Percentiles rank a stretch among this genome's conserved stretches.
Conservation (phyloP, 2,113 vertebrate species). For the Hemiprocne comata region DNA sequence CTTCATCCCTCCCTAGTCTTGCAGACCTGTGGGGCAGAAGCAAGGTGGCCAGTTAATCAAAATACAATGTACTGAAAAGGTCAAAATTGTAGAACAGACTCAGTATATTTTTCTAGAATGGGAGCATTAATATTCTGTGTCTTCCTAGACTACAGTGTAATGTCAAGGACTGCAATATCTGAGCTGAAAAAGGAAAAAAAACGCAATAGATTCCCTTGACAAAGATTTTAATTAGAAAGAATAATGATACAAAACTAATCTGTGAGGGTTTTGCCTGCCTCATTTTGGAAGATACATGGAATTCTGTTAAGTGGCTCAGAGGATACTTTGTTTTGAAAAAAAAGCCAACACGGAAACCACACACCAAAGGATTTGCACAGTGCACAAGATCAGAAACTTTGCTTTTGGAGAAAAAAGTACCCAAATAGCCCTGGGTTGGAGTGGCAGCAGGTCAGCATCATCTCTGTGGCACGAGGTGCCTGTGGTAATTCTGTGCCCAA, state of each 20-base stretch:
- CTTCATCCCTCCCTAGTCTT: not conserved
- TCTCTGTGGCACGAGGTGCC: not conserved
- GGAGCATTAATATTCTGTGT: conserved; percentile 57
- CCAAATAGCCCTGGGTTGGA: not conserved
- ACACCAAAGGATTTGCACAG: not conserved
- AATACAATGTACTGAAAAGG: conserved; percentile 65
- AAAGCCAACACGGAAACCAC: not conserved
- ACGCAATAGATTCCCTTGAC: conserved; percentile 28
- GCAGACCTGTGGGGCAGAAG: conserved; percentile 51
- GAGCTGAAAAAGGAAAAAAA: conserved; percentile 38
- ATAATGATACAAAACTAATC: not conserved
- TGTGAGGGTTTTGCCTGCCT: not conserved
- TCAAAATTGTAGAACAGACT: conserved; percentile 28
- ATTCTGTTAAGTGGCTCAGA: not conserved
- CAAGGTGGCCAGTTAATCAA: conserved; percentile 65
- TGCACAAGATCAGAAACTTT: not conserved
- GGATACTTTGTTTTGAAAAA: not conserved
- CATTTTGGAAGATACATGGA: conserved; percentile 27
- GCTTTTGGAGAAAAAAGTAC: not conserved
- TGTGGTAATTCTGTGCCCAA: not conserved
- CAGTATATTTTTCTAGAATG: conserved; percentile 48
- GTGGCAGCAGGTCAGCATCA: not conserved
- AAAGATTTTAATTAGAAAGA: conserved; percentile 61
- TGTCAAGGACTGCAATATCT: conserved; percentile 28
- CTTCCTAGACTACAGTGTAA: not conserved